Evolutionary conservation across 1,140 invertebrate species (phyloP).

Genomic region (Drosophila tsacasi): DNA sequence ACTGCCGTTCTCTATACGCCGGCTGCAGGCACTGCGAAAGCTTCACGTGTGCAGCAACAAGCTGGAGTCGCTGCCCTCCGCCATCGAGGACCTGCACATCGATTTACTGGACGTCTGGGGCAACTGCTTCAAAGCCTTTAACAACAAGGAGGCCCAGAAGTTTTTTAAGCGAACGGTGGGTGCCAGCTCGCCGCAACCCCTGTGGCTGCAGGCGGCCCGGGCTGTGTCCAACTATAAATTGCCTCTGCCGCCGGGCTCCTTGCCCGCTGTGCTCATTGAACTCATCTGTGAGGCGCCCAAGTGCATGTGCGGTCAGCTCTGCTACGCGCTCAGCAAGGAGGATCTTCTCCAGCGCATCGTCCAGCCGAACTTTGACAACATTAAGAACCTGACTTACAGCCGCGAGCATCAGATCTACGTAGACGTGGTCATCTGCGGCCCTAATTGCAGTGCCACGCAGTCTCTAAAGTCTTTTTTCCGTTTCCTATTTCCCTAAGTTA

Average conservation of each 20-base stretch:
- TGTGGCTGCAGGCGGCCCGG: conserved; percentile 72
- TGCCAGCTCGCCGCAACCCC: conserved; percentile 19
- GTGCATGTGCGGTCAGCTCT: conserved; percentile 74
- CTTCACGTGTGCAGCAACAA: conserved; percentile 86
- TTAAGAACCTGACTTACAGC: conserved; percentile 78
- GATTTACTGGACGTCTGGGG: conserved; percentile 79
- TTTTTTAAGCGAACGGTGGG: conserved; percentile 5
- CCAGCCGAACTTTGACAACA: conserved; percentile 68
- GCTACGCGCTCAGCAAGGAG: conserved; percentile 51
- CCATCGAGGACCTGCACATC: conserved; percentile 67
- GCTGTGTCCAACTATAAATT: conserved; percentile 57
- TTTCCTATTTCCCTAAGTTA: neutral
- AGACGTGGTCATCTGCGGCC: conserved; percentile 73
- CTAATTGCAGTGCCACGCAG: conserved; percentile 39
- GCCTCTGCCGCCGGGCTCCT: conserved; percentile 41
- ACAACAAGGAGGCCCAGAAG: conserved; percentile 41
- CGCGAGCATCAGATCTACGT: conserved; percentile 79
- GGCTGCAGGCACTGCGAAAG: conserved; percentile 86
- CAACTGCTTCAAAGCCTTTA: conserved; percentile 70
- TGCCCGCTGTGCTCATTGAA: conserved; percentile 76
- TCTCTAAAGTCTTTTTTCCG: conserved; percentile 34
- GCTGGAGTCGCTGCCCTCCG: conserved; percentile 86
- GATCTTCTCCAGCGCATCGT: conserved; percentile 58
- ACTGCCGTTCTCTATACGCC: conserved; percentile 88
- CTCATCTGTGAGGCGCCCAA: conserved; percentile 73